Percentiles rank a stretch among this genome's conserved stretches.
Conservation (phyloP, 2,113 vertebrate genomes). For the Crypturellus undulatus region DNA sequence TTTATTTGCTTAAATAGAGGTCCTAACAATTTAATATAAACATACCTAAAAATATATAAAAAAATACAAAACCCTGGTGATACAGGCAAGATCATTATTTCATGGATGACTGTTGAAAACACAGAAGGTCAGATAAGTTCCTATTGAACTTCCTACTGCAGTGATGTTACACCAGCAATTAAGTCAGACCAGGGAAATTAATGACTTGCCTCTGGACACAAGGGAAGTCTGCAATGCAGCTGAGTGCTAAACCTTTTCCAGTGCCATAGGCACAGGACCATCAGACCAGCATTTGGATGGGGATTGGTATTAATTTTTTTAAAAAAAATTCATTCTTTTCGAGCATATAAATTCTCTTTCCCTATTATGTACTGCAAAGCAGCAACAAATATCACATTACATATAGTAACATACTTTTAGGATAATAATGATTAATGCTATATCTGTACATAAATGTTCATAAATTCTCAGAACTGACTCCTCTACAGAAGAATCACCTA, state of each 20-base stretch:
- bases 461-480: background rate
- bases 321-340: background rate
- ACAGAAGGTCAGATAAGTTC: background rate
- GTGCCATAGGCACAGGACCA: background rate
- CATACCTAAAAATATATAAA: background rate
- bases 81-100: background rate
- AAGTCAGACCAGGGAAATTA: background rate
- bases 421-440: background rate
- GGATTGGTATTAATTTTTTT: background rate
- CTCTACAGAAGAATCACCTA: background rate
- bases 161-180: background rate
- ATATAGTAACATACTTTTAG: background rate
- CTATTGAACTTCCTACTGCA: background rate
- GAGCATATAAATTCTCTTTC: background rate
- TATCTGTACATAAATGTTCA: background rate
- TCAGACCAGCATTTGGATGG: background rate
- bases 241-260: background rate
- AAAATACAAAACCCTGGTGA: background rate
- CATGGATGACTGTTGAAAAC: background rate
- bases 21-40: background rate
- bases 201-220: background rate
- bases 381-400: accelerated
- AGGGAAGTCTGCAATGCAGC: background rate
- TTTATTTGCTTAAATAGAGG: background rate
- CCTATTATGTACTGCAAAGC: background rate